These are phyloP conservation scores for Mallotus villosus DNA, from an alignment of 2,797 vertebrate genomes.

Conservation along the genomic window DNA sequence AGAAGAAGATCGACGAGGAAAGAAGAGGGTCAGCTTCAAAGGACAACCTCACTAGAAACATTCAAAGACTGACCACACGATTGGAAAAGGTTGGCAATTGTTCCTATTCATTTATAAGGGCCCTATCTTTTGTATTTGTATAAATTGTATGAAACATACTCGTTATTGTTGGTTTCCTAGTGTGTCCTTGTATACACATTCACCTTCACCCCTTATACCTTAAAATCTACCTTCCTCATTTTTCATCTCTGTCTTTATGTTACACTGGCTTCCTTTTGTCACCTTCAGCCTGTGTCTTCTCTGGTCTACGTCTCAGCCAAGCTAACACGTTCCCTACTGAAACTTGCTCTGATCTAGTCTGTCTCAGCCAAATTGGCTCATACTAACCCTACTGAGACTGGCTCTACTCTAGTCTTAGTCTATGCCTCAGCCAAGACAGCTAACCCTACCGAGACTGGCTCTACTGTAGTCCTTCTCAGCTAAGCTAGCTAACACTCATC, in stretches of 20 bases:
- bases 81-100: constrained; percentile 7
- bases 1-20: constrained; percentile 27
- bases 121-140: too few relatives aligned
- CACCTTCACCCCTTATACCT: background rate
- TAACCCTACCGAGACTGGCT: background rate
- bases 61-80: constrained; percentile 19
- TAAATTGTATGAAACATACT: too few relatives aligned
- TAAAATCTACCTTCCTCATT: constrained; percentile 1
- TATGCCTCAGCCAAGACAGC: too few relatives aligned
- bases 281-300: background rate
- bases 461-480: too few relatives aligned
- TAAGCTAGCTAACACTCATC: too few relatives aligned
- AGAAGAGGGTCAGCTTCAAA: constrained; percentile 28
- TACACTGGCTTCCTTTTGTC: background rate
- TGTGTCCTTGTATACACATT: background rate
- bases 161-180: background rate
- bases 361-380: too few relatives aligned
- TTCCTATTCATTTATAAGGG: background rate
- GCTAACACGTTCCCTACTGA: too few relatives aligned
- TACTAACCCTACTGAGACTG: too few relatives aligned
- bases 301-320: background rate
- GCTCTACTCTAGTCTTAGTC: too few relatives aligned
- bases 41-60: constrained; percentile 26
- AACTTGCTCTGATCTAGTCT: too few relatives aligned
- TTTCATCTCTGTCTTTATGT: background rate